A percentile compares a stretch with the other conserved stretches of the same genome.
Conservation (phyloP, 2,888 invertebrate genomes). For the Pachycephus smyrnensis region DNA sequence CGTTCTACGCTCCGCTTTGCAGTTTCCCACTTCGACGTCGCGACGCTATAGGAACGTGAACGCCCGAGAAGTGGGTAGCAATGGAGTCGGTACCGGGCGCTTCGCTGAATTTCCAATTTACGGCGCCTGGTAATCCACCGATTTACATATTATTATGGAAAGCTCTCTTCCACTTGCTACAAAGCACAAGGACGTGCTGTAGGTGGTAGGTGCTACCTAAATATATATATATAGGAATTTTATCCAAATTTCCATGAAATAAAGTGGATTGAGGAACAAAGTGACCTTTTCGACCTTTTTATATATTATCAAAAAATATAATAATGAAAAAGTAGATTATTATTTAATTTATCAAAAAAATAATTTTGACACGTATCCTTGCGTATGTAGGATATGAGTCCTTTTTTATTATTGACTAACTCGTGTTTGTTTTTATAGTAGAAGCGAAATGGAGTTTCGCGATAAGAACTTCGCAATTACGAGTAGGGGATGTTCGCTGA, state of each 20-base stretch:
- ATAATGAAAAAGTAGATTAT: conserved; percentile 11
- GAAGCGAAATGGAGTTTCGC: not conserved
- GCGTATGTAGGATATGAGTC: not conserved
- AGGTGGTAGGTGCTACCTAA: not conserved
- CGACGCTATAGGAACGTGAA: not conserved
- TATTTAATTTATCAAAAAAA: not conserved
- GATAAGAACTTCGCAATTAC: conserved; percentile 7
- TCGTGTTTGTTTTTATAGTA: not conserved
- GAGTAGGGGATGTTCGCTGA: not conserved
- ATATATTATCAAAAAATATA: conserved; percentile 6
- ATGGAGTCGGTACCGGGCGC: not conserved
- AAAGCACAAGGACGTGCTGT: not conserved
- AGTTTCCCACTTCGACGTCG: not conserved
- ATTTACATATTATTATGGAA: conserved; percentile 57
- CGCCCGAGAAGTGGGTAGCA: not conserved
- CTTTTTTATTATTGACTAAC: not conserved
- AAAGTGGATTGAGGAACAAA: conserved; percentile 7
- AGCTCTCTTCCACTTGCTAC: conserved; percentile 21
- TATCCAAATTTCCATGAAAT: not conserved
- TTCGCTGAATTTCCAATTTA: conserved; percentile 45
- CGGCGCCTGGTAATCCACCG: conserved; percentile 46
- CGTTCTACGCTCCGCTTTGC: not conserved
- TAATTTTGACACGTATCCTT: not conserved
- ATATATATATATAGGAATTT: not conserved
- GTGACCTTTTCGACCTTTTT: conserved; percentile 6